Conservation (phyloP, 1,140 invertebrate species). For the Chrysopa pallens region DNA sequence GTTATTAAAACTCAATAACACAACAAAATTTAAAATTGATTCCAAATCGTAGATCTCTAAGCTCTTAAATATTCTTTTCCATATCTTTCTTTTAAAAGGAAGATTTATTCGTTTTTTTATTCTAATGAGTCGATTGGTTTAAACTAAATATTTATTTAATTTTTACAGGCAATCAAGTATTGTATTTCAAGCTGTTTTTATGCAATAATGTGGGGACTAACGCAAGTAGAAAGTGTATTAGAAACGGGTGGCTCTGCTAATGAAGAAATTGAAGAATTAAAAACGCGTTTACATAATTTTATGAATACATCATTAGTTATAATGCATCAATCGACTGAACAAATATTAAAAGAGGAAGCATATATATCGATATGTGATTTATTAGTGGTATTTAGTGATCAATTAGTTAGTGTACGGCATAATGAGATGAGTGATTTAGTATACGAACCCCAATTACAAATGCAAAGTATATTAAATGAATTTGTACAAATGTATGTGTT, state of each 20-base stretch:
- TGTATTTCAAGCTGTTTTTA: slow-evolving; percentile 71
- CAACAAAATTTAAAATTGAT: no score
- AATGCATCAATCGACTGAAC: slow-evolving; percentile 31
- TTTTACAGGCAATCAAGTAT: slow-evolving; percentile 57
- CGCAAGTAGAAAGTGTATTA: slow-evolving; percentile 51
- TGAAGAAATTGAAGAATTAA: slow-evolving; percentile 30
- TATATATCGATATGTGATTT: slow-evolving; percentile 91
- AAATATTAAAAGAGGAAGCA: slow-evolving; percentile 41
- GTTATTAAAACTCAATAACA: no score
- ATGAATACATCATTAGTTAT: slow-evolving; percentile 55
- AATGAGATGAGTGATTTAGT: slow-evolving; percentile 51
- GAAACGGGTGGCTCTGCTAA: slow-evolving; percentile 28
- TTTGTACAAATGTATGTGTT: slow-evolving; percentile 94
- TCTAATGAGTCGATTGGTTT: no score
- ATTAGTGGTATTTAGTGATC: slow-evolving; percentile 85
- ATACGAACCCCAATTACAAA: slow-evolving; percentile 60
- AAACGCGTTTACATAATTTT: slow-evolving; percentile 49
- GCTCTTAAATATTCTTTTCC: no score
- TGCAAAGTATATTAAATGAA: slow-evolving; percentile 69
- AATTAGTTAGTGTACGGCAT: slow-evolving; percentile 36
- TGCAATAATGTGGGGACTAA: slow-evolving; percentile 69
- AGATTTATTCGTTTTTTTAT: no score
- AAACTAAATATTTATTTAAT: not conserved
- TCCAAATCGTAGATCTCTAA: no score
- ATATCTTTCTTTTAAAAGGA: no score